Evolutionary conservation across 2,113 vertebrate genomes (phyloP).

Genomic region (Larimichthys crocea): DNA sequence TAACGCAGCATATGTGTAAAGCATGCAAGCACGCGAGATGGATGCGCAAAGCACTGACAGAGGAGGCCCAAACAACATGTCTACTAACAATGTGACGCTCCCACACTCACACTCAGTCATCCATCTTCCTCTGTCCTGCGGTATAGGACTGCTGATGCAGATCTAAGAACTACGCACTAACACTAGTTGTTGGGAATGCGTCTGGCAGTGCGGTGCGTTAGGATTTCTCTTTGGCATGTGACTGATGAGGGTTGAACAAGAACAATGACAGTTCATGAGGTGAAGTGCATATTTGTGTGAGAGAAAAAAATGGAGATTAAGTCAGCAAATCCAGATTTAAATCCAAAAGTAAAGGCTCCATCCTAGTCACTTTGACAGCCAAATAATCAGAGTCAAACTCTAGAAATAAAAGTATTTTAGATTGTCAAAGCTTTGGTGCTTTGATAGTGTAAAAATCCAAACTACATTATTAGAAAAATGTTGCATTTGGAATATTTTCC

Average conservation of each 20-base stretch:
- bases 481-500: background rate
- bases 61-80: conserved; percentile 70
- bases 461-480: background rate
- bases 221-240: conserved; percentile 41
- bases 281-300: conserved; percentile 10
- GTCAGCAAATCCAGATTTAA: conserved; percentile 31
- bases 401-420: conserved; percentile 5
- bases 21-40: conserved; percentile 73
- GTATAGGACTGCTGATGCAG: conserved; percentile 35
- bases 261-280: conserved; percentile 6
- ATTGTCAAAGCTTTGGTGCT: background rate
- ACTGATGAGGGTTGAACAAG: conserved; percentile 17
- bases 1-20: conserved; percentile 77
- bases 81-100: conserved; percentile 24
- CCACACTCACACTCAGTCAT: conserved; percentile 32
- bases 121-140: conserved; percentile 24
- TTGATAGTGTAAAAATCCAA: background rate
- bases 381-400: conserved; percentile 9
- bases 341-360: background rate
- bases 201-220: conserved; percentile 71
- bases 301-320: conserved; percentile 12
- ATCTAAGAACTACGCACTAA: conserved; percentile 37
- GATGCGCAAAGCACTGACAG: conserved; percentile 73
- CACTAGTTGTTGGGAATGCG: conserved; percentile 58
- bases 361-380: conserved; percentile 10